A percentile compares a stretch with the other conserved stretches of the same genome.
phyloP scores from a whole-genome alignment of 1,140 invertebrate genomes.

The Armadillidium nasatum region DNA sequence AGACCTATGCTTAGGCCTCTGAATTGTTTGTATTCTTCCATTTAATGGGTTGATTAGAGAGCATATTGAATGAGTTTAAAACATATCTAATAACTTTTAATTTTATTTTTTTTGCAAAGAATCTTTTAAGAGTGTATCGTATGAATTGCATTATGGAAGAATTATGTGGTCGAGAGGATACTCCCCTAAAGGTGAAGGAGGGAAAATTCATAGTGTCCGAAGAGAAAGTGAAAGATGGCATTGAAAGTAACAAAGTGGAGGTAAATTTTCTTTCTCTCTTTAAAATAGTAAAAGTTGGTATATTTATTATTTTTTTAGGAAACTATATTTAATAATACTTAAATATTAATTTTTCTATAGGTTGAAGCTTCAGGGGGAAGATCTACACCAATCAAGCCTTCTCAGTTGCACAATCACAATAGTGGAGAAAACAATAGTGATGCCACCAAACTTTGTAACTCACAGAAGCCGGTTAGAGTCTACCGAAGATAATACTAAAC shows the following conservation, averaged over 20 bases:
- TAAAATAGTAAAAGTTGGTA: no score
- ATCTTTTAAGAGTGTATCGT: constrained; percentile 62
- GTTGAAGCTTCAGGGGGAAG: not conserved
- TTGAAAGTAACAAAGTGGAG: not conserved
- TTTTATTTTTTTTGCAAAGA: constrained; percentile 42
- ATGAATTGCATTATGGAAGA: constrained; percentile 68
- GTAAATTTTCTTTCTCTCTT: not conserved
- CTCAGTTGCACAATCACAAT: no score
- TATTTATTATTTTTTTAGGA: no score
- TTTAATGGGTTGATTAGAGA: no score
- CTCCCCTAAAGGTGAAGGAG: constrained; percentile 56
- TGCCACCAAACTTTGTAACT: no score
- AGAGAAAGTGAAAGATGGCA: not conserved
- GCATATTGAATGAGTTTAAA: not conserved
- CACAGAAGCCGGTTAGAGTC: no score
- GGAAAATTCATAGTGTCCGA: not conserved
- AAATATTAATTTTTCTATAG: no score
- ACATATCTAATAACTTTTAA: not conserved
- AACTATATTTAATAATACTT: no score
- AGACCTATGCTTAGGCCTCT: no score
- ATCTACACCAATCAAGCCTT: not conserved
- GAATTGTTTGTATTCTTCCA: no score
- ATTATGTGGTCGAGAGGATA: constrained; percentile 59
- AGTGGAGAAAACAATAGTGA: no score
- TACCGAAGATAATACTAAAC: no score